Percentiles rank a stretch among this genome's conserved stretches.
phyloP scores from a whole-genome alignment of 1,140 invertebrate genomes.

The Reticulitermes speratus region DNA sequence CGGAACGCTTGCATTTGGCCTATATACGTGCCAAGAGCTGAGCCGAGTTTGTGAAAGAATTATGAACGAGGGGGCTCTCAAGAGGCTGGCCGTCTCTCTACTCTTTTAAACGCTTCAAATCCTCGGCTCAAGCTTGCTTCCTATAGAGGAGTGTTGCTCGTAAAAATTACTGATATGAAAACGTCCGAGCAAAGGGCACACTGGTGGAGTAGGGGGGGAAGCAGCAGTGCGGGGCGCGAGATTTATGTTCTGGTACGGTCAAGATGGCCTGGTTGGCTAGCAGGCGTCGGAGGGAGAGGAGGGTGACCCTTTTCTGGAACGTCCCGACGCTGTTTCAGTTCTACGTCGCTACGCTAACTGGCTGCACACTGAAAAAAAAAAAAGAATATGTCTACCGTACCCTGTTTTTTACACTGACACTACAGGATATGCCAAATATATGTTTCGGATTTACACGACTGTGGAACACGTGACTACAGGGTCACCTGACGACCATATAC shows the following conservation, averaged over 20 bases:
- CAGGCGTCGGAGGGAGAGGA: background rate
- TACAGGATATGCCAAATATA: too few relatives aligned
- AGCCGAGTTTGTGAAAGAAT: conserved; percentile 6
- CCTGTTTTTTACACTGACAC: background rate
- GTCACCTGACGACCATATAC: too few relatives aligned
- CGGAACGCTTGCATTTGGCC: too few relatives aligned
- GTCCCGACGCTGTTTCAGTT: too few relatives aligned
- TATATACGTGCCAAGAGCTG: background rate
- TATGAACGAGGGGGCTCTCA: conserved; percentile 17
- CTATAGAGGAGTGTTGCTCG: conserved; percentile 15
- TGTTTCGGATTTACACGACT: too few relatives aligned
- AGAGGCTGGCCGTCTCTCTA: background rate
- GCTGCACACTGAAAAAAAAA: background rate
- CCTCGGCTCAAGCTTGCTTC: conserved; percentile 22
- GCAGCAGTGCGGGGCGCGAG: background rate
- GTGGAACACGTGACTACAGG: too few relatives aligned
- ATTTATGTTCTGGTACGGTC: conserved; percentile 21
- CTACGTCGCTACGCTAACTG: background rate
- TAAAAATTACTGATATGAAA: conserved; percentile 30
- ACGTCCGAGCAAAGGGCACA: background rate
- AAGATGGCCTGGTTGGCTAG: background rate
- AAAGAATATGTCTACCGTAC: background rate
- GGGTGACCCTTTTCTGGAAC: background rate
- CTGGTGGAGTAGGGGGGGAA: background rate
- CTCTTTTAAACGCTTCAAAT: background rate